These are phyloP conservation scores for Drosophila funebris DNA, from an alignment of 1,140 invertebrate species.

Conservation along the genomic window DNA sequence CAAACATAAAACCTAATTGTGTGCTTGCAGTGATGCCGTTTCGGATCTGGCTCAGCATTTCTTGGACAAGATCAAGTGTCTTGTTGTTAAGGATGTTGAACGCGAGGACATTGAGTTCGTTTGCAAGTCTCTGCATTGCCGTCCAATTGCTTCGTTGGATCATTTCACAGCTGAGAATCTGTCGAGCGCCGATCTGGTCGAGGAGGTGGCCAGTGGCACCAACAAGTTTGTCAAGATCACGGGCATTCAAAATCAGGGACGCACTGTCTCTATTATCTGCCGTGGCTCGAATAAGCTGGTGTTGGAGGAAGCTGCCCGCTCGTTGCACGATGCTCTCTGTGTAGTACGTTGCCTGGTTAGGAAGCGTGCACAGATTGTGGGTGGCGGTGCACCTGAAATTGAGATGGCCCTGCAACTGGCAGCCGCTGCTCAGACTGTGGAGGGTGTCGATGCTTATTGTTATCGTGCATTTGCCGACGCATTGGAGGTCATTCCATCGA, in stretches of 20 bases:
- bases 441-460: conserved; percentile 97
- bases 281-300: conserved; percentile 99
- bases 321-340: conserved; percentile 98
- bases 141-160: conserved; percentile 99
- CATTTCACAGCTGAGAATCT: conserved; percentile 97
- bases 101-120: conserved; percentile 99
- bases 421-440: conserved; percentile 91
- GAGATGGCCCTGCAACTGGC: conserved; percentile 95
- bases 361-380: conserved; percentile 94
- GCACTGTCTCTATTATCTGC: conserved; percentile 96
- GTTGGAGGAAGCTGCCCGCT: conserved; percentile 96
- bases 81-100: conserved; percentile 99
- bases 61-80: conserved; percentile 99
- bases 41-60: conserved; percentile 99
- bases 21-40: conserved; percentile 90
- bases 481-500: conserved; percentile 98
- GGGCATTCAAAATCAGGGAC: conserved; percentile 94
- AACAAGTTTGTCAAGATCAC: conserved; percentile 98
- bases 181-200: conserved; percentile 96
- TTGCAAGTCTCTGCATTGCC: conserved; percentile 96
- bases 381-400: conserved; percentile 98
- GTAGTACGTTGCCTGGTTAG: conserved; percentile 98
- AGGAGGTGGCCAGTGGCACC: conserved; percentile 95
- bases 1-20: not conserved
- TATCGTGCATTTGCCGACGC: conserved; percentile 97